Base-by-base conservation (phyloP, 1,140 invertebrate genomes). In the Parasteatoda tepidariorum region DNA sequence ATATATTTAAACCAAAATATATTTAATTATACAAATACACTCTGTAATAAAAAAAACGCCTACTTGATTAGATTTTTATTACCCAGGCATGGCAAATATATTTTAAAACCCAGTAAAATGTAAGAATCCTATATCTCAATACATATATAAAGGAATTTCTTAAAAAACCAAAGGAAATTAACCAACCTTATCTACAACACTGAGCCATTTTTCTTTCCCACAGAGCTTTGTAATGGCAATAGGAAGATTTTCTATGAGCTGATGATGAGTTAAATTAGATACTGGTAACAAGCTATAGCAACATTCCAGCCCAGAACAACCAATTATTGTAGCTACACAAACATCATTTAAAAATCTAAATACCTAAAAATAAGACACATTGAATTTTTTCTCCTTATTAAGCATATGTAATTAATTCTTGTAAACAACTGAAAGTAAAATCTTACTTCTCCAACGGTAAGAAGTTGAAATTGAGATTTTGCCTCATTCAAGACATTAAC, bases 381-480 rank as follows among this genome's bases (percentile, higher is more conserved):
- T 4, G 18, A 48, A 48, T 2, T 48, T 48, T 18, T 48, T 48
- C 9, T 2, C n/a, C n/a, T 48, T 9, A 13, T 48, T 48, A 48
- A 4, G 9, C 1, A 48, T 13, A 48, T 2, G 18, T 48, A 48
- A 48, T 2, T 48, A 48, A 64, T 59, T 59, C 22, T 59, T 59
- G n/a, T 59, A 59, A 59, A 22, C 31, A 64, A 31, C 28, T 30
- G 61, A 64, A 30, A n/a, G n/a, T n/a, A n/a, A n/a, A 59, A 41
- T 61, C 81, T 55, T 64, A 83, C 81, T 57, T 83, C 81, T 28
- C 28, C 54, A 28, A 41, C 26, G n/a, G 59, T 83, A 0, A 73
- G 62, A 1, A 83, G 38, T 66, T 83, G 81, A 34, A 64, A 74
- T 57, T 83, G 59, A 2, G 70, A 83, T 64, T 62, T 73, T 3